phyloP scores from a whole-genome alignment of 2,113 vertebrate species.

The western clawed frog (Xenopus tropicalis) region DNA sequence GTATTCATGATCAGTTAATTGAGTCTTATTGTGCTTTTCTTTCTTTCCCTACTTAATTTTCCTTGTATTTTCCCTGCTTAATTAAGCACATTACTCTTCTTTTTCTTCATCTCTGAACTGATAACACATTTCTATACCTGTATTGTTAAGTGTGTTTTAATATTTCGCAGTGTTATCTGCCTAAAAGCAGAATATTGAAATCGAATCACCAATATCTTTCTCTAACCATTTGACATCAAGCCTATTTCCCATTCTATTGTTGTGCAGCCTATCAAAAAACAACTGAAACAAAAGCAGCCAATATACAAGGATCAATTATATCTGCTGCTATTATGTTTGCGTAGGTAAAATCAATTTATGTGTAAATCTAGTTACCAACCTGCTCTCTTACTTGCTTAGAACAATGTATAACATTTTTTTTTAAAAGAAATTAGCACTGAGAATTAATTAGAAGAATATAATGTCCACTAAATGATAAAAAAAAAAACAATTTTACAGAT shows the following conservation, averaged over 20 bases:
- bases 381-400: constrained; percentile 74
- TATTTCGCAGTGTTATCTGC: constrained; percentile 34
- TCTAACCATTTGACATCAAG: constrained; percentile 72
- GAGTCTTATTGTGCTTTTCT: no score
- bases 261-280: constrained; percentile 74
- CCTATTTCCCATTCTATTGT: constrained; percentile 62
- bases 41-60: constrained; percentile 21
- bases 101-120: constrained; percentile 15
- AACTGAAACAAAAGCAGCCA: constrained; percentile 69
- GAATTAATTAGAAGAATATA: constrained; percentile 86
- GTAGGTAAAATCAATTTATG: constrained; percentile 83
- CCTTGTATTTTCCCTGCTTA: constrained; percentile 26
- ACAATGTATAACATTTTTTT: constrained; percentile 81
- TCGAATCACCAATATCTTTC: constrained; percentile 73
- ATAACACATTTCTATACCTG: constrained; percentile 30
- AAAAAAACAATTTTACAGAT: constrained; percentile 71
- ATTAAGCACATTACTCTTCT: constrained; percentile 32
- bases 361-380: constrained; percentile 64
- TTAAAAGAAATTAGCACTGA: constrained; percentile 83
- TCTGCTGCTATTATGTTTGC: constrained; percentile 73
- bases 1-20: no score
- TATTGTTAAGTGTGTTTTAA: constrained; percentile 24
- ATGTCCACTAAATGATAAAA: constrained; percentile 75
- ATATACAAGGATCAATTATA: constrained; percentile 79
- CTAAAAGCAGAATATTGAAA: constrained; percentile 52